Evolutionary conservation across 2,113 vertebrate genomes (phyloP), one percentile per base, ranked within the genome.

Genomic region (Oncorhynchus kisutch): DNA sequence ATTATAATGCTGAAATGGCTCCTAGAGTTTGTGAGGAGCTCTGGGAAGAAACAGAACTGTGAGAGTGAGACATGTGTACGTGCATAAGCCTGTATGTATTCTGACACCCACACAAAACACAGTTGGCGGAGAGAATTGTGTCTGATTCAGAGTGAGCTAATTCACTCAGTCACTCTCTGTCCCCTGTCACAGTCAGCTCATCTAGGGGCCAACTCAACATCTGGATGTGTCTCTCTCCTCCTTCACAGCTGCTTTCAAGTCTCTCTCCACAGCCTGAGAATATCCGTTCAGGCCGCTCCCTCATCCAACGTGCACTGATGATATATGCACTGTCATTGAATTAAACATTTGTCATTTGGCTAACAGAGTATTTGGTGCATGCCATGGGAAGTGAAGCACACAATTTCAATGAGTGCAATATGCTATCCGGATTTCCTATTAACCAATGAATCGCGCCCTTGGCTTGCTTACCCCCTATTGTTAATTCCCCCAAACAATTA

Each of bases 141-240:
- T 31, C 77, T 70, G 77, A 88, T 82, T 81, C 81, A 62, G 70
- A 72, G 78, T 80, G 85, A 82, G 82, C 82, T 86, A 82, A 89
- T 84, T 88, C 72, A 73, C 82, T 72, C 81, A 77, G 84, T 84
- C 81, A 78, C 73, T 85, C 65, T 72, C 66, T 69, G 80, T 86
- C 81, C 79, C 65, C 75, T 75, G 74, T 84, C 77, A 82, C 31
- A 34, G 70, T 75, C 65, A 48, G 76, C 68, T 83, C 78, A 84
- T 80, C 77, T 77, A 68, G n/a, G 76, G 89, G 80, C 82, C 81
- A 73, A 27, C 13, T 1, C 39, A 82, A 82, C 86, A 87, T 89
- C 88, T 91, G 87, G 75, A 88, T 62, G 64, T 54, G 80, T 78
- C 86, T 18, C 70, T 74, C 71, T 31, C 72, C 79, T 74, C 80